Conservation (phyloP, 2,888 invertebrate genomes). For the Camponotus fellah region DNA sequence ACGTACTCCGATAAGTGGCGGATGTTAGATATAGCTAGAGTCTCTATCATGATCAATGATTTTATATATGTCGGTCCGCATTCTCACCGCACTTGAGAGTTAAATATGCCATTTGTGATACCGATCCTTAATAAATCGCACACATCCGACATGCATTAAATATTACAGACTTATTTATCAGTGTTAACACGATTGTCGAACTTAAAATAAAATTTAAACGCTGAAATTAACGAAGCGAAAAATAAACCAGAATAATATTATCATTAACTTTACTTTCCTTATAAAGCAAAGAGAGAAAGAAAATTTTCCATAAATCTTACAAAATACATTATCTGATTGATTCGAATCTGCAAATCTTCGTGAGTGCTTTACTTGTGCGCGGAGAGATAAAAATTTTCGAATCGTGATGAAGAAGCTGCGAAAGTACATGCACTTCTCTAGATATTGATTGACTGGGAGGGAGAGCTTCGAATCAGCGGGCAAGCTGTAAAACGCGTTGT, state of each 20-base stretch:
- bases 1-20: slow-evolving; percentile 45
- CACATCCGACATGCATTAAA: slow-evolving; percentile 17
- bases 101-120: slow-evolving; percentile 47
- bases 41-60: slow-evolving; percentile 45
- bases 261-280: neutral
- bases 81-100: slow-evolving; percentile 48
- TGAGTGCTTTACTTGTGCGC: neutral
- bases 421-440: slow-evolving; percentile 10
- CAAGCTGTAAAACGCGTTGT: slow-evolving; percentile 7
- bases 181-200: neutral
- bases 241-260: neutral
- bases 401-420: slow-evolving; percentile 2
- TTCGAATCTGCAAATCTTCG: neutral
- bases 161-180: neutral
- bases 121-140: slow-evolving; percentile 38
- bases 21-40: slow-evolving; percentile 47
- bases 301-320: neutral
- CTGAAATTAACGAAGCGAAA: neutral
- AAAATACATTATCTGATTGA: neutral
- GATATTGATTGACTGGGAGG: slow-evolving; percentile 33
- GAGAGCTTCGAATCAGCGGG: slow-evolving; percentile 23
- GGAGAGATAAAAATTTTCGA: neutral
- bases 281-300: neutral
- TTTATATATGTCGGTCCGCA: slow-evolving; percentile 48
- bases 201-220: neutral